Evolutionary conservation across 2,888 invertebrate genomes (phyloP), one percentile per base, ranked within the genome.

Genomic region (Drosophila putrida): DNA sequence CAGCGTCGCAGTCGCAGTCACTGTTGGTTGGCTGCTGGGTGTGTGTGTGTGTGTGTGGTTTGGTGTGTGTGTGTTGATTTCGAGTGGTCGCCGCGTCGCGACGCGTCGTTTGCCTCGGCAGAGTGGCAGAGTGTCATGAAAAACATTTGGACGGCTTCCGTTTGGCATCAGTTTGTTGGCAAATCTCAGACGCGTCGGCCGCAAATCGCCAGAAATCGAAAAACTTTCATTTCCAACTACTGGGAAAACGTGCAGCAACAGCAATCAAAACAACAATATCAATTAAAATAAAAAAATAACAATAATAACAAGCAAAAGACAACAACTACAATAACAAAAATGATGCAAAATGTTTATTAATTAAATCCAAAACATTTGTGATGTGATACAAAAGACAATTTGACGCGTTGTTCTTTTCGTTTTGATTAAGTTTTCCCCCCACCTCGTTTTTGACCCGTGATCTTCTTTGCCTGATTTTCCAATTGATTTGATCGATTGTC

Each of bases 111-210:
- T 41, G 50, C 43, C 38, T 35, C 59, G 65, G 50, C 61, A 41
- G 79, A 63, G 74, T 78, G 65, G 50, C 61, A 41, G 79, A 63
- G 74, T 78, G 78, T 76, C 82, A 79, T 82, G 84, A 86, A 89
- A 85, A 86, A 79, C 80, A 77, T 81, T 89, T 85, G 78, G 63
- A 80, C 80, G 79, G 76, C 77, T 85, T 85, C 83, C 85, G 88
- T 71, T 85, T 80, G 77, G 75, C 82, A 83, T 90, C 90, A 91
- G 91, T 91, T 90, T 89, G 88, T 90, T 90, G 87, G 88, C 87
- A 87, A 90, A 78, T 72, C 78, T 90, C 90, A 82, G 82, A 86
- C 89, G 86, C 82, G 82, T 82, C 89, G 86, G 90, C 80, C 78
- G 86, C 90, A 82, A 76, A 44, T 38, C 47, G 36, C 39, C 59